Percentiles rank a stretch among this genome's conserved stretches.
Conservation (phyloP, 2,113 vertebrate species). For the Thalassarche chlororhynchos region DNA sequence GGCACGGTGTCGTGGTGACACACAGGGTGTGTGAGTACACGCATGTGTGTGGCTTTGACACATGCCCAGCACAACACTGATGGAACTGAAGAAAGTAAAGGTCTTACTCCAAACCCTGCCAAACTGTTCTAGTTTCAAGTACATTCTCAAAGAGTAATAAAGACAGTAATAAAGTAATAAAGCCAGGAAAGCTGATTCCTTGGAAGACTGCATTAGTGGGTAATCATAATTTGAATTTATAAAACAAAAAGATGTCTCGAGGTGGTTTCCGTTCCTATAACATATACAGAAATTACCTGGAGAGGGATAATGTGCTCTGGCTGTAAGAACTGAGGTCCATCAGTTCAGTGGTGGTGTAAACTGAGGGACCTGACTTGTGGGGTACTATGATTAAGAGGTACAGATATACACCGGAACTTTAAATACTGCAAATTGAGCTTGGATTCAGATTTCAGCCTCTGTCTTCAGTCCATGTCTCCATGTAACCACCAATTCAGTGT, state of each 20-base stretch:
- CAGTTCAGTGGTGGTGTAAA: neutral
- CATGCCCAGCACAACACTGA: neutral
- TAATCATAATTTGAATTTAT: neutral
- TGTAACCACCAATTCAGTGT: neutral
- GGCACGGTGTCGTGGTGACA: neutral
- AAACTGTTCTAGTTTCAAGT: neutral
- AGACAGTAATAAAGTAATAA: neutral
- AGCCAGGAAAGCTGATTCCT: neutral
- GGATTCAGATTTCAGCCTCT: neutral
- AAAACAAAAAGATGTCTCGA: neutral
- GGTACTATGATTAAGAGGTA: neutral
- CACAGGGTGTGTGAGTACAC: fast-evolving
- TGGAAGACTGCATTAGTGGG: neutral
- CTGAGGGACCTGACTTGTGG: neutral
- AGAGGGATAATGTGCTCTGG: neutral
- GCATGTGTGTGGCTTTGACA: neutral
- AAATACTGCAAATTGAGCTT: neutral
- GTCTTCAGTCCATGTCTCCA: neutral
- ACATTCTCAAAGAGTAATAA: neutral
- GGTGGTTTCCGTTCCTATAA: neutral
- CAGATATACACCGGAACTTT: neutral
- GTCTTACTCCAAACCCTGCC: neutral
- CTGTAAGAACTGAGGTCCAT: neutral
- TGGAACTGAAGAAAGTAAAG: neutral
- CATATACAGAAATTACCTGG: neutral